These are phyloP conservation scores for Linurgus olivaceus DNA, from an alignment of 2,797 vertebrate species.

Conservation along the genomic window DNA sequence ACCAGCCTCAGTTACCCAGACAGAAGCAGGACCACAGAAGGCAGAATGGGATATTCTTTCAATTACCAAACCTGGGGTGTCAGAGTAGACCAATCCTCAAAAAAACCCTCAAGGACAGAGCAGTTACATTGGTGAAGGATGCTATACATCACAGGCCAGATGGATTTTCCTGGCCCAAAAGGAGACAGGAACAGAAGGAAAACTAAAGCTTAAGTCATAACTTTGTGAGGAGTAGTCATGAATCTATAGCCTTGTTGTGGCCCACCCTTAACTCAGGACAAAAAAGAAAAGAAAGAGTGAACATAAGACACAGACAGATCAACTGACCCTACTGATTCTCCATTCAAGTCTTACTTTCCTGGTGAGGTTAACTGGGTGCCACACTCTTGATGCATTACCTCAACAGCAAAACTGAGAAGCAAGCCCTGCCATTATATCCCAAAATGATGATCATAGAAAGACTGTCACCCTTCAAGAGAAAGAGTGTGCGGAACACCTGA, in stretches of 20 bases:
- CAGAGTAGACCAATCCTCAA: neutral
- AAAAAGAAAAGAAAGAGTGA: neutral
- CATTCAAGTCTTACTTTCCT: neutral
- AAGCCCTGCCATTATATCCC: neutral
- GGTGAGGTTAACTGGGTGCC: neutral
- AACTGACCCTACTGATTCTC: neutral
- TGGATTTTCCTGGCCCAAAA: neutral
- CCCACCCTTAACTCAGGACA: neutral
- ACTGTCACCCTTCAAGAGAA: neutral
- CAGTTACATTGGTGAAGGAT: fast-evolving
- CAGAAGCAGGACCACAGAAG: neutral
- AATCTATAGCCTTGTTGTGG: neutral
- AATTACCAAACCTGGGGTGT: neutral
- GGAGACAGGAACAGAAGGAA: neutral
- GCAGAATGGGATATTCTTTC: neutral
- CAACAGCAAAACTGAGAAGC: neutral
- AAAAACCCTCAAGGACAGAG: neutral
- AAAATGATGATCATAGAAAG: neutral
- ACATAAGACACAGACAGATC: neutral
- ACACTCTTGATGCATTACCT: neutral
- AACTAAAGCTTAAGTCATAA: neutral
- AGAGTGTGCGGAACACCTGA: fast-evolving
- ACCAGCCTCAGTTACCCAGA: neutral
- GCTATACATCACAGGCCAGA: fast-evolving
- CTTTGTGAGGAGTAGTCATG: neutral